These are phyloP conservation scores for Danio aesculapii DNA, from an alignment of 2,797 vertebrate species.

Conservation along the genomic window DNA sequence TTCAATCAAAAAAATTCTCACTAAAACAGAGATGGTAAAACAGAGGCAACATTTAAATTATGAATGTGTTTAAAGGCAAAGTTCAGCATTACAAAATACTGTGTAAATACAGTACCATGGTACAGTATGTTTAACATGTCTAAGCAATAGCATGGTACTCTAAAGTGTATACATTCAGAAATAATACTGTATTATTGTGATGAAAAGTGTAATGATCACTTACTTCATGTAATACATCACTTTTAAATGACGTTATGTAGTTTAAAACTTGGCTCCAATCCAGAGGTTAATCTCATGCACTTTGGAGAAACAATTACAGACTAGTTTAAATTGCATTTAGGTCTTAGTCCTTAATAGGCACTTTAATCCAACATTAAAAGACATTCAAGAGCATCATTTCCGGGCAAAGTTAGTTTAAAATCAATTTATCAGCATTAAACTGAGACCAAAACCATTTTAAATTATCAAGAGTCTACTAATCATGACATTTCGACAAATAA, in stretches of 20 bases:
- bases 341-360: constrained; percentile 37
- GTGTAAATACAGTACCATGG: background rate
- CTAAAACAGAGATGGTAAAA: background rate
- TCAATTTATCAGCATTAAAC: background rate
- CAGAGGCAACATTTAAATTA: background rate
- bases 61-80: background rate
- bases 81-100: background rate
- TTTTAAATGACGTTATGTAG: background rate
- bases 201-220: background rate
- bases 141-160: background rate
- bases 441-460: background rate
- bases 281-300: constrained; percentile 35
- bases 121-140: background rate
- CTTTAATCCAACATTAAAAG: constrained; percentile 47
- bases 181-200: background rate
- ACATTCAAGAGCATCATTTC: background rate
- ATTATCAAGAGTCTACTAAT: background rate
- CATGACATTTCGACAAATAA: accelerated
- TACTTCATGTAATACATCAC: too few relatives aligned
- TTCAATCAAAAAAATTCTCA: background rate
- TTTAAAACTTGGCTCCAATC: constrained; percentile 21
- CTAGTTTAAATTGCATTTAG: constrained; percentile 50
- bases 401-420: background rate
- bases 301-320: constrained; percentile 20
- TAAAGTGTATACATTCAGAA: too few relatives aligned